Conservation (phyloP, 2,113 vertebrate genomes). For the Hystrix cristata region DNA sequence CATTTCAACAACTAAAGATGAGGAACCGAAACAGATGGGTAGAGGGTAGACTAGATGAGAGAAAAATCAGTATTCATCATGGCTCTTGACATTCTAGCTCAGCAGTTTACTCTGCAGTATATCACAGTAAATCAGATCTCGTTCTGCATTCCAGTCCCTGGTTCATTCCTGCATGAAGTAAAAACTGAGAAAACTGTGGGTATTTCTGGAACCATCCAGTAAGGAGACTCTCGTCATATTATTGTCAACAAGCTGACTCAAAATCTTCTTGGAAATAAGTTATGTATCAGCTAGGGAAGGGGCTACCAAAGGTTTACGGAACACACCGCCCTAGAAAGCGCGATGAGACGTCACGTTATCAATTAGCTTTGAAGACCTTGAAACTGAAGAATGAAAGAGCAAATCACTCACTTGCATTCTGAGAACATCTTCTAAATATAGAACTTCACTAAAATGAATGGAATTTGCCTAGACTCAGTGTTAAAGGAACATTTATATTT, state of each 20-base stretch:
- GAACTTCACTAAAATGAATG: not conserved
- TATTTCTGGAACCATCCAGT: slow-evolving; percentile 27
- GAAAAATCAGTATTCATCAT: slow-evolving; percentile 79
- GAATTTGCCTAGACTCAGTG: not conserved
- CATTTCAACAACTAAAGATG: slow-evolving; percentile 81
- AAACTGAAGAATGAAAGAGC: not conserved
- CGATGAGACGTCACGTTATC: not conserved
- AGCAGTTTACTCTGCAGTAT: slow-evolving; percentile 72
- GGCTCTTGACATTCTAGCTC: slow-evolving; percentile 67
- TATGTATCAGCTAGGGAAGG: slow-evolving; percentile 16
- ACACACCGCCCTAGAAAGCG: not conserved
- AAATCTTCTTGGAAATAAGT: slow-evolving; percentile 47
- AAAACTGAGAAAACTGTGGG: slow-evolving; percentile 10
- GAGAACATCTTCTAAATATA: not conserved
- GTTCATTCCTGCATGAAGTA: slow-evolving; percentile 61
- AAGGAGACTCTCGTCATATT: not conserved
- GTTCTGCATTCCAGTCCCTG: not conserved
- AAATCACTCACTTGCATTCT: not conserved
- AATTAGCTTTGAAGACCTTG: not conserved
- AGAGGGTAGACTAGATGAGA: slow-evolving; percentile 76
- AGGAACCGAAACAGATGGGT: slow-evolving; percentile 78
- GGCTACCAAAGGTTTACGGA: not conserved
- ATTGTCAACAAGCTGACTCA: slow-evolving; percentile 22
- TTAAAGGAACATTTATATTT: not conserved
- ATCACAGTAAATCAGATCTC: slow-evolving; percentile 54